Evolutionary conservation across 2,888 invertebrate genomes (phyloP).

Genomic region (Tuberolachnus salignus): DNA sequence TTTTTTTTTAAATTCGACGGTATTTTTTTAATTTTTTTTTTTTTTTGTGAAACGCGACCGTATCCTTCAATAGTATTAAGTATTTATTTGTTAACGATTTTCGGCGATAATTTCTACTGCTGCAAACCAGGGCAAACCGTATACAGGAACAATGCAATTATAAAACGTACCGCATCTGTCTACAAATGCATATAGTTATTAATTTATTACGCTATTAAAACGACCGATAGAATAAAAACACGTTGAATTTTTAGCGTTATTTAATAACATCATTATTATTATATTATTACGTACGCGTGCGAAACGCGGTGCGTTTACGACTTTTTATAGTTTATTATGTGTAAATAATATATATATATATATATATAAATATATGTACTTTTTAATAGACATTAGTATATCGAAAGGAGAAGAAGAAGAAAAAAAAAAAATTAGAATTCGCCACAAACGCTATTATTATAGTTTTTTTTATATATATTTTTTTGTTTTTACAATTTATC

Average conservation of each 20-base stretch:
- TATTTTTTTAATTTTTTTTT: too few species aligned
- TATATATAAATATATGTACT: background rate
- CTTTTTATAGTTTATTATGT: too few species aligned
- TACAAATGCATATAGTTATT: background rate
- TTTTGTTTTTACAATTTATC: too few species aligned
- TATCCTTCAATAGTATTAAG: background rate
- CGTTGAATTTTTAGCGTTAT: conserved; percentile 38
- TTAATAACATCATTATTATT: conserved; percentile 1
- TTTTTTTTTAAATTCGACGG: too few species aligned
- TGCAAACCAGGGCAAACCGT: too few species aligned
- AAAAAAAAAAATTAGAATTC: background rate
- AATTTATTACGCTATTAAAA: conserved; percentile 43
- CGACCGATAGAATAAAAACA: conserved; percentile 30
- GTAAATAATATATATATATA: background rate
- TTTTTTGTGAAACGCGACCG: background rate
- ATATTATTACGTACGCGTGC: background rate
- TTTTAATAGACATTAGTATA: background rate
- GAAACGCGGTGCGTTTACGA: conserved; percentile 3
- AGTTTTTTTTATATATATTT: too few species aligned
- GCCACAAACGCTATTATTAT: background rate
- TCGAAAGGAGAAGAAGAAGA: background rate
- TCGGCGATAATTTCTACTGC: background rate
- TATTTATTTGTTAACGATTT: conserved; percentile 7
- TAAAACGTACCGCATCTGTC: background rate
- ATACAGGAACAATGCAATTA: conserved; percentile 1